Conservation (phyloP, 1,140 invertebrate genomes). For the Aethina tumida region DNA sequence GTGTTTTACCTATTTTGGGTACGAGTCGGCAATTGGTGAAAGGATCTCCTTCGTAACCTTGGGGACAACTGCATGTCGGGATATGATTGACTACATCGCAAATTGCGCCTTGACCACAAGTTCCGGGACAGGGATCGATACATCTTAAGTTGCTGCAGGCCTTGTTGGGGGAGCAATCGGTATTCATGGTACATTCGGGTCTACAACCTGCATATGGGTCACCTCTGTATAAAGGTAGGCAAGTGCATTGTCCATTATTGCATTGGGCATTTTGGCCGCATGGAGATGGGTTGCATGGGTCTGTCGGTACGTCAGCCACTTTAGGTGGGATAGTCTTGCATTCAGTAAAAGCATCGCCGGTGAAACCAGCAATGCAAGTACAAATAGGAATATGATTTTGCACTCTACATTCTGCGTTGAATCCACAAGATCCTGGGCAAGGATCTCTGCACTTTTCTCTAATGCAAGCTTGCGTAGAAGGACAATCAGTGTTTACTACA, state of each 20-base stretch:
- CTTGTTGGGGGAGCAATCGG: conserved; percentile 64
- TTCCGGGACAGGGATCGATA: conserved; percentile 64
- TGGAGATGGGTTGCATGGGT: conserved; percentile 48
- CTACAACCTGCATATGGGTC: conserved; percentile 54
- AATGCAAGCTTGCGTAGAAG: conserved; percentile 65
- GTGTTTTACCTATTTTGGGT: conserved; percentile 22
- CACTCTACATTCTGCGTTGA: conserved; percentile 63
- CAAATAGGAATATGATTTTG: conserved; percentile 67
- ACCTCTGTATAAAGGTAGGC: conserved; percentile 54
- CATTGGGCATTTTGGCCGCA: conserved; percentile 57
- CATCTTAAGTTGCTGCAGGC: conserved; percentile 67
- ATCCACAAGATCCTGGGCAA: conserved; percentile 68
- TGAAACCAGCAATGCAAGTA: conserved; percentile 52
- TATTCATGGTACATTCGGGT: conserved; percentile 75
- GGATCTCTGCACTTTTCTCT: conserved; percentile 69
- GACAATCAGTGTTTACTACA: conserved; percentile 68
- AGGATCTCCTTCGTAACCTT: conserved; percentile 61
- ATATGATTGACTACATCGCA: conserved; percentile 75
- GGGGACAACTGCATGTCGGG: conserved; percentile 56
- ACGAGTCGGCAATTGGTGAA: conserved; percentile 48
- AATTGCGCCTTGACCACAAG: conserved; percentile 59
- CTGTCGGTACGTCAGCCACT: conserved; percentile 24
- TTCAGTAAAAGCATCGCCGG: conserved; percentile 61
- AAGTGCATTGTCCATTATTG: conserved; percentile 48
- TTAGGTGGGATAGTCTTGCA: conserved; percentile 45